Conservation (phyloP, 2,797 vertebrate genomes). For the Manis crassicaudata region DNA sequence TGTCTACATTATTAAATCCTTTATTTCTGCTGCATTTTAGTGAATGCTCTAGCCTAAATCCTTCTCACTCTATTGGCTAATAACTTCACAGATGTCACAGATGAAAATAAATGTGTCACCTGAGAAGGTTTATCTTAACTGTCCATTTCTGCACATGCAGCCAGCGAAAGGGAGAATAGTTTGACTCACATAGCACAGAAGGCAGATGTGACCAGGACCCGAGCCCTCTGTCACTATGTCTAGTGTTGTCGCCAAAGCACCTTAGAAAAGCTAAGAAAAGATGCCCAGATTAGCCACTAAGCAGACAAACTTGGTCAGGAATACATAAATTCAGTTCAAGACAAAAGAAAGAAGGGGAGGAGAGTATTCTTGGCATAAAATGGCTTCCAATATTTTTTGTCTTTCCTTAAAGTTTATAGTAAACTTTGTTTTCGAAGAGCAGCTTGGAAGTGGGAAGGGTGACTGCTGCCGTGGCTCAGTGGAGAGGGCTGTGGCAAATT, state of each 20-base stretch:
- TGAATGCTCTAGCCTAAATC: background rate
- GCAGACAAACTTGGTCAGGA: background rate
- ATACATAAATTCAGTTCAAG: constrained; percentile 5
- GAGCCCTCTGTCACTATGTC: background rate
- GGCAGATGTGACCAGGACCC: background rate
- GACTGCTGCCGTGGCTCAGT: background rate
- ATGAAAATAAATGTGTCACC: background rate
- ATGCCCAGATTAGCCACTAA: background rate
- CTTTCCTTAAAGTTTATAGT: background rate
- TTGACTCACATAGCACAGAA: background rate
- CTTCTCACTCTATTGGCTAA: background rate
- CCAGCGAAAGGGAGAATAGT: background rate
- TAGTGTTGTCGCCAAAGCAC: background rate
- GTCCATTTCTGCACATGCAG: background rate
- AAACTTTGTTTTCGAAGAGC: background rate
- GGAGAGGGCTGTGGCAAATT: background rate
- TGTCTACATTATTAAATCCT: background rate
- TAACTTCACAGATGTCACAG: constrained; percentile 11
- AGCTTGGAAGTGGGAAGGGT: background rate
- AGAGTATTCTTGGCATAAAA: background rate
- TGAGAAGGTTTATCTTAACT: background rate
- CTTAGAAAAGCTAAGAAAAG: background rate
- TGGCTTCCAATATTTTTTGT: background rate
- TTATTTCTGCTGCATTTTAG: background rate
- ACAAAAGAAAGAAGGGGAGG: background rate